Evolutionary conservation across 1,140 invertebrate species (phyloP), one percentile per base, ranked within the genome.

Genomic region (Thaumetopoea pityocampa): DNA sequence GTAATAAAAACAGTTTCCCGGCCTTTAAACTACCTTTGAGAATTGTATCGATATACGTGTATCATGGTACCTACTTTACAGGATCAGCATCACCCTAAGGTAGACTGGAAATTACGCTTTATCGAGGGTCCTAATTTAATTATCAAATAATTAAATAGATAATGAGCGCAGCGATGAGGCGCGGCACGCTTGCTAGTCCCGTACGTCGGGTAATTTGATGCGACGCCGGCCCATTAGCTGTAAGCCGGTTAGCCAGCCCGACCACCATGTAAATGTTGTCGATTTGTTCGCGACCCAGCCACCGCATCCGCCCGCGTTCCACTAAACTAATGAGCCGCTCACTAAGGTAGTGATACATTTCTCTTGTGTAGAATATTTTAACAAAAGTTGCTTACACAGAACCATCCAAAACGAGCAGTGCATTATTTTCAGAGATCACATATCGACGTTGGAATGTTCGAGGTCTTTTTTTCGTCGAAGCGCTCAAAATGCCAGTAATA

Each of bases 181-280:
- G 23, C 35, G 14, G 11, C 4, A 8, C 38, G 35, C 35, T 34
- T 27, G 24, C 30, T n/a, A 23, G 22, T 30, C 19, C 14, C 17
- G 38, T 41, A 42, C 27, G 18, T 18, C 24, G 12, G 18, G 55
- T 48, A 45, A 59, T 59, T 63, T 53, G 51, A 56, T 59, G 56
- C 45, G 52, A 33, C 46, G 20, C 30, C 42, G 22, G 43, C 48
- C 44, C 51, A 56, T 66, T 62, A 56, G 38, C 43, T 43, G 14
- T 29, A 20, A 20, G 43, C 48, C 36, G 7, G 45, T 43, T 34
- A 47, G 52, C 42, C 40, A 32, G 33, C 19, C 36, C 45, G 56
- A 57, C 56, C 63, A 41, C 50, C 43, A 52, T 57, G 55, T 56
- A 56, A 67, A 67, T 67, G 51, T 56, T 46, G 47, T 36, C 56